A percentile compares a stretch with the other conserved stretches of the same genome.
Evolutionary conservation across 2,888 invertebrate genomes (phyloP).

Genomic region (Automeris io): DNA sequence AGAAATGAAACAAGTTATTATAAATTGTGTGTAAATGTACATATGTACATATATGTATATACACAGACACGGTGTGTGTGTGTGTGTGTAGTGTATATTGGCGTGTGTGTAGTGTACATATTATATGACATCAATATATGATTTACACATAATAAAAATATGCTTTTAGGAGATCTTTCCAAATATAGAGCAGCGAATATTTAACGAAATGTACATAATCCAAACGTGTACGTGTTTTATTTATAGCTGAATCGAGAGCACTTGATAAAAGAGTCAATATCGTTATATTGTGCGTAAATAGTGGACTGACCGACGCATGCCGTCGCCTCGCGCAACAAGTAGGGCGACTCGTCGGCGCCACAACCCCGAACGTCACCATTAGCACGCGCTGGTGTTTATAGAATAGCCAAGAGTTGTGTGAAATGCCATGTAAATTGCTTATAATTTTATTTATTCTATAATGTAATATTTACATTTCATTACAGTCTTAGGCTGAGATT

Average conservation of each 20-base stretch:
- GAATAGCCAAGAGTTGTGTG: neutral
- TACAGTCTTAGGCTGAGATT: no score
- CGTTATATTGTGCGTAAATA: constrained; percentile 47
- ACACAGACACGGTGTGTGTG: no score
- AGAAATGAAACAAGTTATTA: no score
- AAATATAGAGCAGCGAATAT: neutral
- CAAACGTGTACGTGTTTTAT: neutral
- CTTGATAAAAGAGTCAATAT: constrained; percentile 40
- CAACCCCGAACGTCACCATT: constrained; percentile 22
- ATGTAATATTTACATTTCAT: no score
- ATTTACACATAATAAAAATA: no score
- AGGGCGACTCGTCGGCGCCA: constrained; percentile 60
- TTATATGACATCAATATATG: no score
- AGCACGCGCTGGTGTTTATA: constrained; percentile 17
- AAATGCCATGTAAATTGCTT: neutral
- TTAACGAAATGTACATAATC: constrained; percentile 1
- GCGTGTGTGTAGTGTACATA: no score
- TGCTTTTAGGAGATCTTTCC: neutral
- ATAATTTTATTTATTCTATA: no score
- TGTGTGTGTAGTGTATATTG: no score
- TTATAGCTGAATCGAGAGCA: constrained; percentile 19
- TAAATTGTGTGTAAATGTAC: no score
- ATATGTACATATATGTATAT: no score
- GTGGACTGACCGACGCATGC: constrained; percentile 29
- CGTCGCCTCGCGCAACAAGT: constrained; percentile 55